A percentile compares a stretch with the other conserved stretches of the same genome.
These are phyloP conservation scores for Ptyas mucosa DNA, from an alignment of 2,113 vertebrate species.

Conservation along the genomic window DNA sequence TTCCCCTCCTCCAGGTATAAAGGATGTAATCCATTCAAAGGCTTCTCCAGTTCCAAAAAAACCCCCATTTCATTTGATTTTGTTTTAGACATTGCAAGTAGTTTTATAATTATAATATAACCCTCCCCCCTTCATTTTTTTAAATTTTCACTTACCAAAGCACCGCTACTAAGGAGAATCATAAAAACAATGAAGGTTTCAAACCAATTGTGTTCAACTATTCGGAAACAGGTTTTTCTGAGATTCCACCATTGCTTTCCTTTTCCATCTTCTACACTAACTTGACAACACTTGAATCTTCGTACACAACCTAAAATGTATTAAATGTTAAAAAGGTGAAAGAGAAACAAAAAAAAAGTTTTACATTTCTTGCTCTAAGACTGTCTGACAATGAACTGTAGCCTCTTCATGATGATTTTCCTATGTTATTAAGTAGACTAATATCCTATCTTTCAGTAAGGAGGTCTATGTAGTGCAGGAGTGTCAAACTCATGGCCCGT, in stretches of 20 bases:
- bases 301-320: constrained; percentile 78
- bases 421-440: not conserved
- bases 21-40: not conserved
- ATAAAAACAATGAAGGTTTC: constrained; percentile 98
- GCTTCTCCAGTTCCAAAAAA: not conserved
- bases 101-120: not conserved
- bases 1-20: not conserved
- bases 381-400: not conserved
- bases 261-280: constrained; percentile 84
- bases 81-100: not conserved
- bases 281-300: constrained; percentile 85
- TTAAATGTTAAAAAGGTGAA: not conserved
- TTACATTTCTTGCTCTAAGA: not conserved
- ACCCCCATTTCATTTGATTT: not conserved
- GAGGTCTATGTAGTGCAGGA: not conserved
- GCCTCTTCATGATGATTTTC: not conserved
- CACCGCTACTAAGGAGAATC: constrained; percentile 97
- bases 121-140: not conserved
- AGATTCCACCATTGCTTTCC: constrained; percentile 94
- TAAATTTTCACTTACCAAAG: constrained; percentile 79
- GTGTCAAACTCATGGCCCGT: too few relatives aligned
- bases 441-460: not conserved
- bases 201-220: constrained; percentile 98
- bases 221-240: constrained; percentile 90
- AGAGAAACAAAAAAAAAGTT: not conserved